Evolutionary conservation across 2,113 vertebrate species (phyloP).

Genomic region (Oxygymnocypris stewartii): DNA sequence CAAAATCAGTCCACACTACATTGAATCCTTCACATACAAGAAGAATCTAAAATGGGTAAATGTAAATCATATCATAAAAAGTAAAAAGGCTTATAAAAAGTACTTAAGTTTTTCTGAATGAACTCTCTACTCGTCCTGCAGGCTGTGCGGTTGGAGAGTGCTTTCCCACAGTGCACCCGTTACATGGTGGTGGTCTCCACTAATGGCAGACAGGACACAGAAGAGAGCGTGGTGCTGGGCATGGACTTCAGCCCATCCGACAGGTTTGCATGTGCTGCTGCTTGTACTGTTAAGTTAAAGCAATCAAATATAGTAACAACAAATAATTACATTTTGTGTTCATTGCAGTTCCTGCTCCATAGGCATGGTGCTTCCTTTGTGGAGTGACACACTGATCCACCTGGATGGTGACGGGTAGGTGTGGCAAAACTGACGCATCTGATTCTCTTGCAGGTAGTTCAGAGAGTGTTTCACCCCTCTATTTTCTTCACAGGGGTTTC

Average conservation of each 20-base stretch:
- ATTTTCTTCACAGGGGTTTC: conserved; percentile 79
- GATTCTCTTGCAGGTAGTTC: background rate
- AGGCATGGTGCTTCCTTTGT: conserved; percentile 95
- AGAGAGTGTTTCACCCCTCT: conserved; percentile 2
- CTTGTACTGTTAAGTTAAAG: background rate
- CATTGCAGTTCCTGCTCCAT: conserved; percentile 77
- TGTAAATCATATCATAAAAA: background rate
- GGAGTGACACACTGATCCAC: conserved; percentile 97
- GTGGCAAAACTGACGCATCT: background rate
- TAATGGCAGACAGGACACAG: conserved; percentile 94
- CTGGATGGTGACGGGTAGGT: conserved; percentile 97
- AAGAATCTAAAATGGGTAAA: background rate
- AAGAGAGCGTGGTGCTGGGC: conserved; percentile 95
- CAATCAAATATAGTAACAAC: background rate
- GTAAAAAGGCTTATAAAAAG: background rate
- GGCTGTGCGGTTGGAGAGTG: conserved; percentile 96
- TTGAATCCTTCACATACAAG: background rate
- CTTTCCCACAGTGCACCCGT: conserved; percentile 87
- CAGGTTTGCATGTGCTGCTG: conserved; percentile 79
- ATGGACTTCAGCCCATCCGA: conserved; percentile 94
- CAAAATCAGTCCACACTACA: background rate
- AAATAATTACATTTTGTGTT: background rate
- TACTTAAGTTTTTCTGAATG: background rate
- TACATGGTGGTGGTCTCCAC: conserved; percentile 99
- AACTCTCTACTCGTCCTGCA: conserved; percentile 55